Conservation (phyloP, 2,113 vertebrate species). For the Oxyura jamaicensis region DNA sequence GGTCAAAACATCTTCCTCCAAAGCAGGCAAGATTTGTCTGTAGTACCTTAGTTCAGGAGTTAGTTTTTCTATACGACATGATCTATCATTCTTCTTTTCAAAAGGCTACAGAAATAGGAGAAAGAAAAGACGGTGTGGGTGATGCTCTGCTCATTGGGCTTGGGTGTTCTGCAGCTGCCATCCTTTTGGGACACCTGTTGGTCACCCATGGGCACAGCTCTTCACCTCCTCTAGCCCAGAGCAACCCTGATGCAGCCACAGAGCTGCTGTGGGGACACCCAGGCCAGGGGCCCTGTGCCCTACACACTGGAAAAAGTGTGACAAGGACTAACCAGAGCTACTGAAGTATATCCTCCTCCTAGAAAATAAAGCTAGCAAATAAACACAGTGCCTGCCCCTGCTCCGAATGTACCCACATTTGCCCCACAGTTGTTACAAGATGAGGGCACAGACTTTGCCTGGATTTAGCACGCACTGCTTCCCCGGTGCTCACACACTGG, state of each 20-base stretch:
- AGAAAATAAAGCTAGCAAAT: too few relatives aligned
- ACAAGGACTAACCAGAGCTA: not conserved
- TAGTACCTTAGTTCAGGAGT: not conserved
- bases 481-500: rapidly evolving
- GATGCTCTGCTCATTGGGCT: not conserved
- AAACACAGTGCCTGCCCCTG: not conserved
- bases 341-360: not conserved
- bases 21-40: not conserved
- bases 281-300: not conserved
- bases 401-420: not conserved
- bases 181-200: not conserved
- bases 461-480: not conserved
- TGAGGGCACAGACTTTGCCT: not conserved
- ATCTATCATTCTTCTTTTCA: not conserved
- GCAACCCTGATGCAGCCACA: not conserved
- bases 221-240: not conserved
- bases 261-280: not conserved
- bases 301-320: not conserved
- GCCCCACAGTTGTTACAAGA: not conserved
- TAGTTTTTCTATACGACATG: not conserved
- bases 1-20: not conserved
- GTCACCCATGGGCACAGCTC: rapidly evolving
- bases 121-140: not conserved
- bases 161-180: not conserved
- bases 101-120: not conserved